Conservation (phyloP, 1,140 invertebrate species). For the Bathynomus jamesi region DNA sequence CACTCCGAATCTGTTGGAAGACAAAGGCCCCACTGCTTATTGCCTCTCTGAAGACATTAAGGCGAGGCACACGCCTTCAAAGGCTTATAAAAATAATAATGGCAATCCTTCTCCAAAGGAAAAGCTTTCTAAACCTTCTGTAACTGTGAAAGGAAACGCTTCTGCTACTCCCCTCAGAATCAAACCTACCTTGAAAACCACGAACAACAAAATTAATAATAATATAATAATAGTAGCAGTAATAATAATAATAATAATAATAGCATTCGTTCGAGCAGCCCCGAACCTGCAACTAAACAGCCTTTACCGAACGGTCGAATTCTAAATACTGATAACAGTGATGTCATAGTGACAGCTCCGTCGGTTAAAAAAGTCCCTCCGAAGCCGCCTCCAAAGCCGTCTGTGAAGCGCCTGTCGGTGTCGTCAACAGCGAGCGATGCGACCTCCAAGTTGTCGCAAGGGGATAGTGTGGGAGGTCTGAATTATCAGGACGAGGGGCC, state of each 20-base stretch:
- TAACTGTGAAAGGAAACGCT: too few relatives aligned
- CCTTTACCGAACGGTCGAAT: not conserved
- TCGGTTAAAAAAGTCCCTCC: conserved; percentile 40
- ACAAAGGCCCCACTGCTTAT: not conserved
- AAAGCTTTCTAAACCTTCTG: not conserved
- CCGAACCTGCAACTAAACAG: not conserved
- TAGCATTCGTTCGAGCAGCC: conserved; percentile 17
- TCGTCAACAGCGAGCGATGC: conserved; percentile 19
- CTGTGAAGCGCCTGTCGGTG: conserved; percentile 31
- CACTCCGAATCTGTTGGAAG: conserved; percentile 23
- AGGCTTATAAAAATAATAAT: conserved; percentile 21
- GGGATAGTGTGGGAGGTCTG: conserved; percentile 19
- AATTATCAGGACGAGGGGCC: conserved; percentile 36
- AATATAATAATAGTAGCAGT: conserved; percentile 8
- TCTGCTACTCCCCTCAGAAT: conserved; percentile 6
- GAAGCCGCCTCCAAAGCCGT: conserved; percentile 41
- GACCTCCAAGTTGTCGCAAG: conserved; percentile 20
- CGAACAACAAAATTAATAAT: conserved; percentile 8
- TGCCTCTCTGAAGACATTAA: not conserved
- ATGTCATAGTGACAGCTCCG: not conserved
- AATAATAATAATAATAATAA: conserved; percentile 9
- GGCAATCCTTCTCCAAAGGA: conserved; percentile 5
- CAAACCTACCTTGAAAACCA: conserved; percentile 1
- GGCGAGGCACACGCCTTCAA: conserved; percentile 12
- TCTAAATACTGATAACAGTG: not conserved